These are phyloP conservation scores for Orchesella cincta DNA, from an alignment of 1,140 invertebrate genomes.

Conservation along the genomic window DNA sequence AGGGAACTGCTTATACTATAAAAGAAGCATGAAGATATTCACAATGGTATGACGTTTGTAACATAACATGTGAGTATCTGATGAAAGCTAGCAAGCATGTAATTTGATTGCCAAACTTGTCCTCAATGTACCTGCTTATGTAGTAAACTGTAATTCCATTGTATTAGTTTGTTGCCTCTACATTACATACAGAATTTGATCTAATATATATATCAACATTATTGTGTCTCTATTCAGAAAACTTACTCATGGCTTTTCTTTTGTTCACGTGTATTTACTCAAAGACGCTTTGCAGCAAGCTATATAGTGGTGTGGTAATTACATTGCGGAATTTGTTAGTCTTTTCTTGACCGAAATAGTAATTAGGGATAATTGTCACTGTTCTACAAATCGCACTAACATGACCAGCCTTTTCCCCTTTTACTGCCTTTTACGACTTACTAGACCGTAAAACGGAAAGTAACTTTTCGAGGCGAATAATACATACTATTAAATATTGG, in stretches of 20 bases:
- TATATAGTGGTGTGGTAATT: not conserved
- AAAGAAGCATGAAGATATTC: not conserved
- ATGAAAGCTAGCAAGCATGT: not conserved
- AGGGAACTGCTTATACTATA: not conserved
- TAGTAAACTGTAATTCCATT: not conserved
- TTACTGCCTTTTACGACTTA: no score
- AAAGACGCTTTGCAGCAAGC: no score
- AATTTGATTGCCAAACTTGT: conserved; percentile 16
- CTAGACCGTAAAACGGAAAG: no score
- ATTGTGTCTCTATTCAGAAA: no score
- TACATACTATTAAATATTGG: no score
- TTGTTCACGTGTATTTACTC: no score
- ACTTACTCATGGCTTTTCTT: no score
- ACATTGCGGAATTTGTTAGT: conserved; percentile 3
- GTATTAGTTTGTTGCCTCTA: not conserved
- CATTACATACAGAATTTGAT: no score
- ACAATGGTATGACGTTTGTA: not conserved
- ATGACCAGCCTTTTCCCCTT: no score
- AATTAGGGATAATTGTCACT: not conserved
- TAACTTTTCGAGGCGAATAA: no score
- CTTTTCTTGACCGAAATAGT: not conserved
- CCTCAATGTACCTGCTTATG: not conserved
- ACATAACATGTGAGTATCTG: not conserved
- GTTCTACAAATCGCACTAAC: no score
- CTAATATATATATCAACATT: no score